Percentiles rank a stretch among this genome's conserved stretches.
Evolutionary conservation across 2,113 vertebrate species (phyloP).

Genomic region (Dasyprocta punctata): DNA sequence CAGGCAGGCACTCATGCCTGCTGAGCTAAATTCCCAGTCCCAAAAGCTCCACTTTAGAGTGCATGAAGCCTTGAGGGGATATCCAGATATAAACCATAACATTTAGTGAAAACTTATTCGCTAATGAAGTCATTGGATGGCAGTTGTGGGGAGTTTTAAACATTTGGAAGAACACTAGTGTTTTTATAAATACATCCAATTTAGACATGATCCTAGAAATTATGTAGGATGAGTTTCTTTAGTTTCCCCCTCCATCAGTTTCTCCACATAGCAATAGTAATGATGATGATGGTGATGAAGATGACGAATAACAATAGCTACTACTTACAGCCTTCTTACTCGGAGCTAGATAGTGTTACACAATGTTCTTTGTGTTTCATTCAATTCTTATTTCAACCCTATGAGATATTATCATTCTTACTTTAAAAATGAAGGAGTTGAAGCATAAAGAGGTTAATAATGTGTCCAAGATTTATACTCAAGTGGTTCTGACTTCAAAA

Average conservation of each 20-base stretch:
- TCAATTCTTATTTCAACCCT: not conserved
- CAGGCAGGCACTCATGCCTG: too few relatives aligned
- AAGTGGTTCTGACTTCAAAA: not conserved
- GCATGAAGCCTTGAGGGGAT: not conserved
- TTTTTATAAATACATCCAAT: not conserved
- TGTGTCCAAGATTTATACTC: not conserved
- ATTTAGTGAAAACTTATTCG: not conserved
- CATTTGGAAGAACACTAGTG: not conserved
- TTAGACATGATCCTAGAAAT: not conserved
- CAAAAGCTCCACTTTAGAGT: not conserved
- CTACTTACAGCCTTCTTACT: not conserved
- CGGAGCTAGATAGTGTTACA: not conserved
- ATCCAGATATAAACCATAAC: not conserved
- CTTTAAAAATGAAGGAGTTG: not conserved
- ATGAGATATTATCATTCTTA: not conserved
- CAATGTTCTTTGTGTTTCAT: not conserved
- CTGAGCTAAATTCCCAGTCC: too few relatives aligned
- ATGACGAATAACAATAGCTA: not conserved
- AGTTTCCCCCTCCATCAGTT: not conserved
- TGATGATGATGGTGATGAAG: not conserved
- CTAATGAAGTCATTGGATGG: not conserved
- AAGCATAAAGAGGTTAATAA: conserved; percentile 22
- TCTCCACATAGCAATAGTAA: not conserved
- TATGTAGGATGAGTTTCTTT: not conserved
- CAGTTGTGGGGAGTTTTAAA: not conserved